A percentile compares a stretch with the other conserved stretches of the same genome.
These are phyloP conservation scores for Tapirus indicus DNA, from an alignment of 2,797 vertebrate species.

Conservation along the genomic window DNA sequence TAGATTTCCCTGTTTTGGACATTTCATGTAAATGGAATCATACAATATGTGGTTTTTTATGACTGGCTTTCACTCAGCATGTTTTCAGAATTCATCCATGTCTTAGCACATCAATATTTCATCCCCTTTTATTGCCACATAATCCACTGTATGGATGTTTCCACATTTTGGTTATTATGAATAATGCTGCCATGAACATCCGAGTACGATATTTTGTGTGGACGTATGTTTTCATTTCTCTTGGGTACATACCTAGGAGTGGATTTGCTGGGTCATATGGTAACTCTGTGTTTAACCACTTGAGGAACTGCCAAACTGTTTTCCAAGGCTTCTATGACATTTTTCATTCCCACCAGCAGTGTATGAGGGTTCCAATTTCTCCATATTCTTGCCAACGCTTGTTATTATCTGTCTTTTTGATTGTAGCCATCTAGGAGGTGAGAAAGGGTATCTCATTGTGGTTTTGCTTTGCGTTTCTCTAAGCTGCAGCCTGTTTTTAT, in stretches of 20 bases:
- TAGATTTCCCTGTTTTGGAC: background rate
- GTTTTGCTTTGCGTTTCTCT: slow-evolving; percentile 36
- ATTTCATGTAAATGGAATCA: background rate
- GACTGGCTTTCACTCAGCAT: background rate
- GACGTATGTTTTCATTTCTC: slow-evolving; percentile 14
- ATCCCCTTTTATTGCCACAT: background rate
- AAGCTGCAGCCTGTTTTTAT: background rate
- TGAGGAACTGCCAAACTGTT: background rate
- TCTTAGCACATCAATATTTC: background rate
- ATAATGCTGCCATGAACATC: background rate
- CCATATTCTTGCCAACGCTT: background rate
- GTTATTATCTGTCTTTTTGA: background rate
- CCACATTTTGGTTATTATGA: background rate
- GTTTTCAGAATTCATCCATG: background rate
- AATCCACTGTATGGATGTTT: background rate
- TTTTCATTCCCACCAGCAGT: background rate
- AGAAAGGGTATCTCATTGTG: background rate
- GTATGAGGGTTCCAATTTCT: background rate
- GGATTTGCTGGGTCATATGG: background rate
- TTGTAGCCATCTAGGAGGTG: background rate
- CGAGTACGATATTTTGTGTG: background rate
- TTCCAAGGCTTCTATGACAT: background rate
- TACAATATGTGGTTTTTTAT: background rate
- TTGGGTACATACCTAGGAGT: background rate
- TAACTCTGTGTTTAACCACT: background rate